Evolutionary conservation across 2,888 invertebrate species (phyloP), one percentile per base, ranked within the genome.

Genomic region (Carabus problematicus): DNA sequence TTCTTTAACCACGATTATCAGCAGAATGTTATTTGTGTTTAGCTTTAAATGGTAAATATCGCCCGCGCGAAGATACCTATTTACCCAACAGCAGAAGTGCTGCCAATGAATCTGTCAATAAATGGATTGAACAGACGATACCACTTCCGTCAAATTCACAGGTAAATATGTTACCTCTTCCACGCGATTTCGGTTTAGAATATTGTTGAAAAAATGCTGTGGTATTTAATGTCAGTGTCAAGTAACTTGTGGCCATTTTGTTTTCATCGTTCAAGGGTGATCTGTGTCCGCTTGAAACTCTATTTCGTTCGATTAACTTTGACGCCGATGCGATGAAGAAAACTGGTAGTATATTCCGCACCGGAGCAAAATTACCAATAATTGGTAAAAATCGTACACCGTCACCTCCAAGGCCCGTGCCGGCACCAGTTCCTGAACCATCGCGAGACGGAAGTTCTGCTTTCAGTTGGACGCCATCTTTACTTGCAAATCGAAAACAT

Each of bases 401-500:
- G 3, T 66, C 70, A 2, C 72, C 72, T n/a, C 70, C 70, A 1
- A 12, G 71, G 39, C 29, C 29, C 4, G 67, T 62, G 3, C 71
- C 71, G 4, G 42, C 52, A 8, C 71, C 71, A 7, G 59, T 54
- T 14, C 63, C 67, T 11, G 66, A 60, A 16, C 68, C 66, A 29
- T 52, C 63, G 8, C 42, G 62, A 12, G 58, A 64, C 39, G 54
- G 61, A 7, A 14, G 45, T n/a, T 19, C 43, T 9, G 70, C 68
- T 0, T 72, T 72, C 14, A 72, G 70, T 58, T 72, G 72, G 72
- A 72, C 70, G 11, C 72, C 72, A 7, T 52, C 70, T n/a, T 39
- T 72, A 18, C 16, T 72, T 3, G 45, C 66, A 3, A 69, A 69
- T 12, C 45, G 62, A 16, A 69, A 69, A 43, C 41, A 43, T 12